Base-by-base conservation (phyloP, 2,888 invertebrate species). In the Epinotia demarniana region DNA sequence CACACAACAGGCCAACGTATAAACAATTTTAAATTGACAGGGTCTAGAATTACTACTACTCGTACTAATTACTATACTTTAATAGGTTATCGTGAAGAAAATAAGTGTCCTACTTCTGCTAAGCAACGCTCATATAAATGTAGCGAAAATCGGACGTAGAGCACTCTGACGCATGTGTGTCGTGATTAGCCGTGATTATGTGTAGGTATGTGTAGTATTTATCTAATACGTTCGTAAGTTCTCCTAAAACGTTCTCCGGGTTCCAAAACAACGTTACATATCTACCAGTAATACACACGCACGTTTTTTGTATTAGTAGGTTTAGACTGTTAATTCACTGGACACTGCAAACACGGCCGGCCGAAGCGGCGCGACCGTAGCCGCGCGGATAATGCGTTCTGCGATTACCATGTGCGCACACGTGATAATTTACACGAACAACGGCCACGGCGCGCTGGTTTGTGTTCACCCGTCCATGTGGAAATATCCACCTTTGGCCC, bases 401-500 rank as follows among this genome's bases (percentile, higher is more conserved):
- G 80, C 87, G 86, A 88, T 86, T 87, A 86, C 87, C 79, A 80
- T 80, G 80, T 83, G 81, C 82, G 81, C 86, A 86, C 86, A 85
- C 87, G 88, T 89, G 90, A 92, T 92, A 92, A 92, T 92, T 91
- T 91, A 91, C 88, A 86, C 85, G 83, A 83, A 87, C 87, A 85
- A 83, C 84, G 83, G 84, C 84, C 87, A 84, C 61, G 57, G 84
- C 84, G 79, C 80, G 79, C 80, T 81, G 84, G 83, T 88, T 89
- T 90, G 89, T 90, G 83, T 86, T 88, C 84, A 81, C 78, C 82
- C 84, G 87, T 81, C 87, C 89, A 88, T 87, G 85, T 87, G 87
- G 83, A 87, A 87, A 88, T 86, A 86, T 82, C 81, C 81, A 87
- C 85, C 84, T 86, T 87, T 85, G 79, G 78, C 80, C 53, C 49